Conservation (phyloP, 2,113 vertebrate species). For the Phodopus roborovskii region DNA sequence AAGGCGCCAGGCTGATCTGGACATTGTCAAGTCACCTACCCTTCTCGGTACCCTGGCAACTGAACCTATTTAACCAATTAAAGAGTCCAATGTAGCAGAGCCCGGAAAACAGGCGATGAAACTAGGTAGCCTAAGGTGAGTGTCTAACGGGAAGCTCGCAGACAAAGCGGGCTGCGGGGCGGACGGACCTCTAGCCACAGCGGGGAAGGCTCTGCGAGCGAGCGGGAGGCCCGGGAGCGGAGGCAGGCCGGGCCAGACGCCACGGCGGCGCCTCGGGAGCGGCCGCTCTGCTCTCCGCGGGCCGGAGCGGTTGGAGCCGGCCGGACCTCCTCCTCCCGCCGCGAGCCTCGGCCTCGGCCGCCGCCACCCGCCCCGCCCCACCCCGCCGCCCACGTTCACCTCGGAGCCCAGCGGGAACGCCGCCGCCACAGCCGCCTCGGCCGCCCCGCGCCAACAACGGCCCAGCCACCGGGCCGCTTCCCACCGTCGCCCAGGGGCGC, state of each 20-base stretch:
- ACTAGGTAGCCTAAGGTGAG: neutral
- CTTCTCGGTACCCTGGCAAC: neutral
- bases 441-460: slow-evolving; percentile 55
- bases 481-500: slow-evolving; percentile 13
- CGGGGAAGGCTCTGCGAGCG: neutral
- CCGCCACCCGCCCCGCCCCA: neutral
- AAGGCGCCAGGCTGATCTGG: neutral
- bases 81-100: neutral
- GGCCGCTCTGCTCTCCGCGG: neutral
- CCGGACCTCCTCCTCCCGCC: neutral
- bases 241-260: neutral
- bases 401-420: neutral
- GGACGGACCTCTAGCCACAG: neutral
- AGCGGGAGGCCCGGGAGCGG: neutral
- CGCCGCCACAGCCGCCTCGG: neutral
- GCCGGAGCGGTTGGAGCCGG: neutral
- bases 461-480: slow-evolving; percentile 58
- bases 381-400: slow-evolving; percentile 55
- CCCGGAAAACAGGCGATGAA: slow-evolving; percentile 10
- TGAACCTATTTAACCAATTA: slow-evolving; percentile 1
- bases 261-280: neutral
- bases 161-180: neutral
- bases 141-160: neutral
- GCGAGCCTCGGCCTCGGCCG: neutral
- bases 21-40: neutral